Conservation (phyloP, 2,797 vertebrate species). For the Cottoperca gobio region DNA sequence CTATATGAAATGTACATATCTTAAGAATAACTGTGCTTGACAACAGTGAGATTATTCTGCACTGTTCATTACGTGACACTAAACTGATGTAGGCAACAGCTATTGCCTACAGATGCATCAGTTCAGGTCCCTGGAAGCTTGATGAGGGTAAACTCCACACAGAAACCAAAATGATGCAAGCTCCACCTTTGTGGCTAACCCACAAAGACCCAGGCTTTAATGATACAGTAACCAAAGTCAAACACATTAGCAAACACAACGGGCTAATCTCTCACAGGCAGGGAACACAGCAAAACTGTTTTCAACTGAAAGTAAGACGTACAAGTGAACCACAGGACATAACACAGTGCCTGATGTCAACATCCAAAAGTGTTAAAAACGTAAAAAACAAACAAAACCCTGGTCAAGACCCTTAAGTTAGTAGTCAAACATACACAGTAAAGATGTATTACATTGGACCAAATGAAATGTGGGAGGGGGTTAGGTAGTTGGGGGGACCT, state of each 20-base stretch:
- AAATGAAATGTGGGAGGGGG: conserved; percentile 5
- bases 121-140: conserved; percentile 89
- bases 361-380: conserved; percentile 21
- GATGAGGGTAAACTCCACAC: conserved; percentile 67
- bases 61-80: conserved; percentile 27
- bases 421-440: conserved; percentile 54
- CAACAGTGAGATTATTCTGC: conserved; percentile 6
- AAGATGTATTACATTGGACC: too few species aligned
- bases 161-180: conserved; percentile 70
- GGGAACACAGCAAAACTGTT: conserved; percentile 7
- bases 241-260: conserved; percentile 50
- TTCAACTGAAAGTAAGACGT: conserved; percentile 43
- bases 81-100: conserved; percentile 45
- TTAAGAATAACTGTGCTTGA: not conserved
- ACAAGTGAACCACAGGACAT: conserved; percentile 49
- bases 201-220: conserved; percentile 63
- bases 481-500: conserved; percentile 24
- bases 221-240: conserved; percentile 39
- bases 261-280: conserved; percentile 21
- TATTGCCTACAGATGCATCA: conserved; percentile 35
- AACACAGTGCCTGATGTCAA: conserved; percentile 37
- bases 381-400: conserved; percentile 10
- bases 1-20: conserved; percentile 3
- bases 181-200: conserved; percentile 58
- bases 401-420: conserved; percentile 50